A percentile compares a stretch with the other conserved stretches of the same genome.
phyloP scores from a whole-genome alignment of 2,113 vertebrate species.

The Zosterops japonicus region DNA sequence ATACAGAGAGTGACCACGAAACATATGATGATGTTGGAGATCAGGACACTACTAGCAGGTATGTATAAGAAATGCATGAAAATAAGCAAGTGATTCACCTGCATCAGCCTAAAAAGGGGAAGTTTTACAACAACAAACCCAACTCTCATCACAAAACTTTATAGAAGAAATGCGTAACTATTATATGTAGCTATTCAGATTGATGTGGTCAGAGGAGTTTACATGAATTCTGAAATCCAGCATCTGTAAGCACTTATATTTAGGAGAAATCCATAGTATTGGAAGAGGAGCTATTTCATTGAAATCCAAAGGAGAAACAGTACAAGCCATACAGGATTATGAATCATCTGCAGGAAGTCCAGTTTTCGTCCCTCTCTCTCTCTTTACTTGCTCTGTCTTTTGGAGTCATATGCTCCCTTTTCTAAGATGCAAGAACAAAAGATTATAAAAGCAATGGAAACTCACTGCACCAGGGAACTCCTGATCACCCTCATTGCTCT shows the following conservation, averaged over 20 bases:
- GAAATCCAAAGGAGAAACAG: not conserved
- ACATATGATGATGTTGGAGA: constrained; percentile 87
- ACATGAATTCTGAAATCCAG: not conserved
- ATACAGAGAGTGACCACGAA: constrained; percentile 75
- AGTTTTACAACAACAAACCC: not conserved
- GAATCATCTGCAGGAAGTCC: not conserved
- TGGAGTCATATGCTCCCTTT: not conserved
- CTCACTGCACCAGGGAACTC: not conserved
- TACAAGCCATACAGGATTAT: not conserved
- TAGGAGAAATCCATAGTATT: not conserved
- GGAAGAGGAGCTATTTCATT: not conserved
- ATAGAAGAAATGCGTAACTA: not conserved
- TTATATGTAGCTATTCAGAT: not conserved
- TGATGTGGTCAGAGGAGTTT: not conserved
- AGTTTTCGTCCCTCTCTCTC: not conserved
- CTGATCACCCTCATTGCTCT: not conserved
- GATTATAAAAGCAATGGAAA: not conserved
- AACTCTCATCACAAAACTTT: not conserved
- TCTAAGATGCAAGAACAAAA: not conserved
- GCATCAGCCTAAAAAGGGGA: not conserved
- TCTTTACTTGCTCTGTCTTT: not conserved
- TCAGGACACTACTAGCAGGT: constrained; percentile 76
- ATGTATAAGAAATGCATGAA: not conserved
- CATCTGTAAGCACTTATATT: not conserved
- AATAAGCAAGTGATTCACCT: not conserved